Base-by-base conservation (phyloP, 2,888 invertebrate genomes). In the Lithophane socia region DNA sequence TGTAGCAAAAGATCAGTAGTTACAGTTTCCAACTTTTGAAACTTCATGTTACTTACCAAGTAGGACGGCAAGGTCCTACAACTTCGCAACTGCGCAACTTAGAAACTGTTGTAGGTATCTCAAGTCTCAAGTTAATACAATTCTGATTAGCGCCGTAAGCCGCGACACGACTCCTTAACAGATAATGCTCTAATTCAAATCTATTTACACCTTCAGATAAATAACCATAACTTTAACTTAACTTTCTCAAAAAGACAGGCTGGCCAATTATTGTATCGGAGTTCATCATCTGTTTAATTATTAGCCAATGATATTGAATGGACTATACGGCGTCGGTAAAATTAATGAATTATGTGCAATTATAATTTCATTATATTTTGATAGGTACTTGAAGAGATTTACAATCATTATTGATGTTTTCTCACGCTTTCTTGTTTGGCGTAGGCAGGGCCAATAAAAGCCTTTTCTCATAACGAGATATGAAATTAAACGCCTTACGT, bases 221-320 rank as follows among this genome's bases (percentile, higher is more conserved):
- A 74, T 83, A 80, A 76, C 76, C 47, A 67, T 83, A n/a, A n/a
- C n/a, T n/a, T n/a, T n/a, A n/a, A n/a, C n/a, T 80, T 77, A 65
- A 73, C 73, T 83, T 80, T 77, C 80, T 68, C 66, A 67, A 67
- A 70, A 60, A 60, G 52, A 72, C 73, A 65, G 60, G 49, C 54
- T 24, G 37, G 49, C 63, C 73, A 83, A 80, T 83, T 83, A 83
- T 73, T 67, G 75, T 18, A 24, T 10, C 49, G 24, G 49, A 65
- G 21, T 80, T 52, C 68, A 52, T 44, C 21, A 56, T 58, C 21
- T 37, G 21, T 65, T 77, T 73, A 77, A 63, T 66, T 70, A 63
- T 66, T 70, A 66, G 54, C 9, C n/a, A 61, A 37, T 24, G 13
- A 13, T 47, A 24, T 37, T 66, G 65, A 66, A 76, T 49, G 37